Percentiles rank a stretch among this genome's conserved stretches.
Evolutionary conservation across 2,888 invertebrate species (phyloP).

Genomic region (Brachylomia viminalis): DNA sequence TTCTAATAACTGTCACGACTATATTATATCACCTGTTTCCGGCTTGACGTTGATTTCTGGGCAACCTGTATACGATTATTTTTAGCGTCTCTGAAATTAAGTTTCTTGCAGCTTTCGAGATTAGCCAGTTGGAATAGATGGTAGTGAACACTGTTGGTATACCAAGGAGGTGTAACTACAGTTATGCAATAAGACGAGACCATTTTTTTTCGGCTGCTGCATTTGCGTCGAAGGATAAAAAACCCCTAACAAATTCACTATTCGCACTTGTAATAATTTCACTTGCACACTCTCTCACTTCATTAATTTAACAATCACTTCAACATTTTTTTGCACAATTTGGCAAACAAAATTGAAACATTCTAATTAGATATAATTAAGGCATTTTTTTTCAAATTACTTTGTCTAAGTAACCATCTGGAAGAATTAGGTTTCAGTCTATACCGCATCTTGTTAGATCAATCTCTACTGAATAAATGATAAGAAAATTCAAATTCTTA

Average conservation of each 20-base stretch:
- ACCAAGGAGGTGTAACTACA: not conserved
- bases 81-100: not conserved
- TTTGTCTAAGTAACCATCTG: conserved; percentile 31
- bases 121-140: not conserved
- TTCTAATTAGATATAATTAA: not conserved
- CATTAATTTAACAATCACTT: not conserved
- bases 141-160: not conserved
- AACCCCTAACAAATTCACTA: not conserved
- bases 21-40: too few relatives aligned
- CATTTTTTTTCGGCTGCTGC: not conserved
- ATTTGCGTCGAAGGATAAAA: not conserved
- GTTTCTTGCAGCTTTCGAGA: not conserved
- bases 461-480: conserved; percentile 8
- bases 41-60: too few relatives aligned
- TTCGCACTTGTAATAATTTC: not conserved
- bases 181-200: not conserved
- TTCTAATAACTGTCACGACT: too few relatives aligned
- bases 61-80: too few relatives aligned
- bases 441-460: conserved; percentile 25
- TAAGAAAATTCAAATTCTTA: not conserved
- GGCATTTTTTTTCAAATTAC: conserved; percentile 21
- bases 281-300: not conserved
- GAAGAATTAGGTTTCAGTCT: conserved; percentile 17
- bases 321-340: not conserved
- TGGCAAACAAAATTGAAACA: not conserved